Conservation (phyloP, 30 jellyfish, hydroid and myxozoan genomes). For the Hydra vulgaris region DNA sequence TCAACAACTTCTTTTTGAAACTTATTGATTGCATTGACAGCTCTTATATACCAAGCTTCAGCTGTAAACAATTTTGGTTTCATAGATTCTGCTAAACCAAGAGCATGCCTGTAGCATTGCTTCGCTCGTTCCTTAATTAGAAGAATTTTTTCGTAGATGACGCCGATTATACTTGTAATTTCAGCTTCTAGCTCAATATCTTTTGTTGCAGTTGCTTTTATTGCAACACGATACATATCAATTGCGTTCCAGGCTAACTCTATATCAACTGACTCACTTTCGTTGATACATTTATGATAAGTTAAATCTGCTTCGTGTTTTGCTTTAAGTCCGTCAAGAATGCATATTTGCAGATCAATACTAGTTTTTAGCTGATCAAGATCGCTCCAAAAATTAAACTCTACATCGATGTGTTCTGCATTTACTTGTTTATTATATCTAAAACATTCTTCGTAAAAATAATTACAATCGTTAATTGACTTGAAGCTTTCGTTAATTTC, state of each 20-base stretch:
- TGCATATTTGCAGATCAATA: background rate
- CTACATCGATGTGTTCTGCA: background rate
- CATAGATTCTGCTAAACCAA: background rate
- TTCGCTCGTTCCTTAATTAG: background rate
- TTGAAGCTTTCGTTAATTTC: background rate
- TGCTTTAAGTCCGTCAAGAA: background rate
- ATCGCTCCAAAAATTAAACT: background rate
- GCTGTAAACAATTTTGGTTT: background rate
- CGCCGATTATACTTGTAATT: background rate
- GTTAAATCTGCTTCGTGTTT: background rate
- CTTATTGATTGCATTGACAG: background rate
- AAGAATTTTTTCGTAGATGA: background rate
- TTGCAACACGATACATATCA: background rate
- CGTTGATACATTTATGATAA: background rate
- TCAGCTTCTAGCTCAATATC: background rate
- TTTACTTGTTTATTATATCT: background rate
- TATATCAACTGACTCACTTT: background rate
- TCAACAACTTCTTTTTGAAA: background rate
- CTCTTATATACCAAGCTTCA: background rate
- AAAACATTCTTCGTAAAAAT: background rate
- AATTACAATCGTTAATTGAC: background rate
- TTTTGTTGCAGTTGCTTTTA: background rate
- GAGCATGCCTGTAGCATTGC: background rate
- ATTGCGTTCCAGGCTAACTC: background rate
- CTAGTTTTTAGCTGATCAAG: background rate